These are phyloP conservation scores for Prunella fulvescens DNA, from an alignment of 2,113 vertebrate species.

Conservation along the genomic window DNA sequence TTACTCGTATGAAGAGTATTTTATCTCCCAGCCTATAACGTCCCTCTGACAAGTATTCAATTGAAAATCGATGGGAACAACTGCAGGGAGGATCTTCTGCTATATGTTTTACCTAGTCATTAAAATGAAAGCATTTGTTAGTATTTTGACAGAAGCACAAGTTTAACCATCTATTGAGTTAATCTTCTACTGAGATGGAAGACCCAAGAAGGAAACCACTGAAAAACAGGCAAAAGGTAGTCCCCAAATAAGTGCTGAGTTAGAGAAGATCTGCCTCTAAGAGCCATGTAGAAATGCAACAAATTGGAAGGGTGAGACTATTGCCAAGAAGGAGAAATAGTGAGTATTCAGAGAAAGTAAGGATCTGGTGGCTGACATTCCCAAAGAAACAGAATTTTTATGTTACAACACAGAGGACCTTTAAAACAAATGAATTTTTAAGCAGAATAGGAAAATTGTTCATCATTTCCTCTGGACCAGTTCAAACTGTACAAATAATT, in stretches of 20 bases:
- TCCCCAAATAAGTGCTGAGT: neutral
- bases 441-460: neutral
- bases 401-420: neutral
- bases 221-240: neutral
- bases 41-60: slow-evolving; percentile 96
- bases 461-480: neutral
- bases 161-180: neutral
- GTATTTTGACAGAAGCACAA: neutral
- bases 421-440: neutral
- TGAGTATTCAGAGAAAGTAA: neutral
- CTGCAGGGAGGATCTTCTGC: slow-evolving; percentile 91
- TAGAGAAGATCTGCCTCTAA: neutral
- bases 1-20: slow-evolving; percentile 96
- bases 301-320: neutral
- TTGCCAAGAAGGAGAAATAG: neutral
- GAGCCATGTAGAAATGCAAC: neutral
- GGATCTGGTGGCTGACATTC: neutral
- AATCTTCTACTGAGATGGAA: neutral
- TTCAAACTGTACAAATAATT: neutral
- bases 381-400: neutral
- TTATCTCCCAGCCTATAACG: slow-evolving; percentile 95
- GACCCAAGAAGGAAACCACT: neutral
- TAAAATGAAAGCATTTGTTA: neutral
- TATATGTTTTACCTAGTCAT: slow-evolving; percentile 83
- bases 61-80: slow-evolving; percentile 92